phyloP scores from a whole-genome alignment of 1,140 invertebrate genomes.

The Acromyrmex heyeri region DNA sequence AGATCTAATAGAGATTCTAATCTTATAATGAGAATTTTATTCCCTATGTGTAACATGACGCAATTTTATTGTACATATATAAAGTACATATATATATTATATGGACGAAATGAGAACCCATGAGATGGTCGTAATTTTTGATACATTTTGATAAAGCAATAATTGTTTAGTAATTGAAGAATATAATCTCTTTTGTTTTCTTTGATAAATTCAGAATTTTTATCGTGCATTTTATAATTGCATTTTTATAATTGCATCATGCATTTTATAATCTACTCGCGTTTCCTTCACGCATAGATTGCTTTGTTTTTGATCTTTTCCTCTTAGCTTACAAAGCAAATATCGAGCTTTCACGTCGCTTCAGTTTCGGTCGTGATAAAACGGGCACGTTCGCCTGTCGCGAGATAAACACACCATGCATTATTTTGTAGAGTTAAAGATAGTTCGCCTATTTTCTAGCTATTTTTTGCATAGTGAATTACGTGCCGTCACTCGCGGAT shows the following conservation, averaged over 20 bases:
- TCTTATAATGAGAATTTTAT: constrained; percentile 31
- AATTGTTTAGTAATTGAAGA: background rate
- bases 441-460: background rate
- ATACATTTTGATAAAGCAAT: background rate
- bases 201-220: constrained; percentile 10
- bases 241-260: constrained; percentile 1
- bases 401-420: constrained; percentile 27
- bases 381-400: constrained; percentile 31
- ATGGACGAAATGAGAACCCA: background rate
- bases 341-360: constrained; percentile 22
- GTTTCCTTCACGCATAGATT: constrained; percentile 1
- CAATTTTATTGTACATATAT: background rate
- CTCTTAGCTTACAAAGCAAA: constrained; percentile 6
- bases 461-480: constrained; percentile 18
- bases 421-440: constrained; percentile 41
- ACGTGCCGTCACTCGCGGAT: background rate
- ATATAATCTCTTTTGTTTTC: constrained; percentile 4
- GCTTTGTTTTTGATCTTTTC: constrained; percentile 15
- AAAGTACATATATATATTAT: background rate
- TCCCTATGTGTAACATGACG: background rate
- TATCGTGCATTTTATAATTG: background rate
- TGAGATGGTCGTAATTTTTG: background rate
- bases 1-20: background rate
- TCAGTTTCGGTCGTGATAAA: constrained; percentile 25
- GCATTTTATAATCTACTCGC: constrained; percentile 13